These are phyloP conservation scores for Norana najaformis DNA, from an alignment of 2,888 invertebrate species.

Conservation along the genomic window DNA sequence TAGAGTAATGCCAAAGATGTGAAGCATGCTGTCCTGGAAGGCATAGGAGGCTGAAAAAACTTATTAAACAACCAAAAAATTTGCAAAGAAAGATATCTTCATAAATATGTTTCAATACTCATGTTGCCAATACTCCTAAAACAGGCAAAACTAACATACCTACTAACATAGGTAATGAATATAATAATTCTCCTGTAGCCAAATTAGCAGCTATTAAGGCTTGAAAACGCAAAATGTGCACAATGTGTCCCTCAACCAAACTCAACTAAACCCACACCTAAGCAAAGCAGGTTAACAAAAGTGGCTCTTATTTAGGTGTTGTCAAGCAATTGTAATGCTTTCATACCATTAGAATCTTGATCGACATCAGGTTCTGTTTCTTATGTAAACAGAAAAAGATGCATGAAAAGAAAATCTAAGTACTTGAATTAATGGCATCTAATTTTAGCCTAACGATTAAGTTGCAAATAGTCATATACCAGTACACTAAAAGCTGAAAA, in stretches of 20 bases:
- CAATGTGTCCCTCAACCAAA: background rate
- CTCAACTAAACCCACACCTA: background rate
- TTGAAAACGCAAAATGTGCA: background rate
- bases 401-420: background rate
- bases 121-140: background rate
- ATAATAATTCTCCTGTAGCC: background rate
- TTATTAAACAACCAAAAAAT: background rate
- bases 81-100: background rate
- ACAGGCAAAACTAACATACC: background rate
- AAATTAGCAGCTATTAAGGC: background rate
- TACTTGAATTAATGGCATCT: background rate
- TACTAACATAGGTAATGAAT: background rate
- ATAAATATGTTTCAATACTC: background rate
- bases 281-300: background rate
- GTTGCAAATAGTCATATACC: no score
- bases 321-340: background rate
- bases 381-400: slow-evolving; percentile 13
- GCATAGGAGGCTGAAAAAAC: background rate
- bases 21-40: background rate
- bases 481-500: no score
- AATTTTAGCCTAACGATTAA: background rate
- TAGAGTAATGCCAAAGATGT: background rate
- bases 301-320: background rate
- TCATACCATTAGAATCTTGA: slow-evolving; percentile 16
- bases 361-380: background rate